These are phyloP conservation scores for Pachliopta kotzebuea DNA, from an alignment of 2,888 invertebrate genomes.

Conservation along the genomic window DNA sequence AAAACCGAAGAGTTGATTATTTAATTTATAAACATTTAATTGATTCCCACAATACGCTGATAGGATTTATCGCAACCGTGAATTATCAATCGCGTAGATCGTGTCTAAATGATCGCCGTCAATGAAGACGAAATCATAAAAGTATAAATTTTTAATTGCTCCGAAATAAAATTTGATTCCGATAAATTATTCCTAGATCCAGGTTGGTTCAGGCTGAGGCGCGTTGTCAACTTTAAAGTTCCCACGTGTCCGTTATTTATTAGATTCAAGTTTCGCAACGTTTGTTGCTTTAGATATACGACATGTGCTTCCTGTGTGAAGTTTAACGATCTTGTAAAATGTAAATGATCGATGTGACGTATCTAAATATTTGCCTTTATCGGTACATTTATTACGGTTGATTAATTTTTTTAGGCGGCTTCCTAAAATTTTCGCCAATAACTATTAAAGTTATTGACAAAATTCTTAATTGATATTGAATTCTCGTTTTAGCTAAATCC, in stretches of 20 bases:
- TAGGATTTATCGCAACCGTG: conserved; percentile 10
- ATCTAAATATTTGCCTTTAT: conserved; percentile 20
- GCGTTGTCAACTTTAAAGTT: conserved; percentile 8
- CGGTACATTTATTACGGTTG: not conserved
- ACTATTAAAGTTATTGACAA: no score
- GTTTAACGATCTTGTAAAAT: conserved; percentile 38
- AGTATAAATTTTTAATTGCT: conserved; percentile 15
- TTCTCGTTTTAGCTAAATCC: no score
- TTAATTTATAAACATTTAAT: conserved; percentile 9
- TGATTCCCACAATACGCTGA: conserved; percentile 14
- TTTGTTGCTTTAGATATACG: conserved; percentile 19
- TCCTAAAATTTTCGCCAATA: no score
- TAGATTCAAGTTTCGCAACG: conserved; percentile 16
- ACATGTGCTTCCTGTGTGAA: conserved; percentile 27
- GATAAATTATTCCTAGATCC: conserved; percentile 8
- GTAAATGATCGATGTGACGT: conserved; percentile 15
- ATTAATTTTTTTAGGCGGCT: no score
- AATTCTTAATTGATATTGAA: no score
- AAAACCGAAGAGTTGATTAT: not conserved
- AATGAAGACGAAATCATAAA: conserved; percentile 15
- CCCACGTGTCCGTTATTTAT: conserved; percentile 22
- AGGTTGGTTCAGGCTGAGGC: not conserved
- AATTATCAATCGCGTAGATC: conserved; percentile 4
- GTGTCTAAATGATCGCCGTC: not conserved
- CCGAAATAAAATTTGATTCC: conserved; percentile 14